Evolutionary conservation across 2,888 invertebrate species (phyloP).

Genomic region (Ormyrus nitidulus): DNA sequence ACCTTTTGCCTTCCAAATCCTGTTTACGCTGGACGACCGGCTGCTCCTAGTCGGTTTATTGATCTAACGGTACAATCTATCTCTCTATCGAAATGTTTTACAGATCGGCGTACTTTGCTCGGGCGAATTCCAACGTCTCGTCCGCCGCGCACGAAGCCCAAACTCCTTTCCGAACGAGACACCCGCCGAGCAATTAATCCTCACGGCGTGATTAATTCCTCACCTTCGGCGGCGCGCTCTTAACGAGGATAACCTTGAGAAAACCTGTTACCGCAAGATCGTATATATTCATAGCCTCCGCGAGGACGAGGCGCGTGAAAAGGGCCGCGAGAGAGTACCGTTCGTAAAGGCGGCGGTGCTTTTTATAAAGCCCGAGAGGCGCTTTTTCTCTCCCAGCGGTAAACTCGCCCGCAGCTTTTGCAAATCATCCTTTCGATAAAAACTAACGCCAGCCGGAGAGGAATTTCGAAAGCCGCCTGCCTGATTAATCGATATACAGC

Average conservation of each 20-base stretch:
- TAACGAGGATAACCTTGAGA: slow-evolving; percentile 8
- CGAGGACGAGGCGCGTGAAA: not conserved
- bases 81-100: no score
- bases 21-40: no score
- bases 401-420: no score
- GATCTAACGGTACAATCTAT: no score
- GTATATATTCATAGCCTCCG: not conserved
- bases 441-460: no score
- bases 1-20: slow-evolving; percentile 4
- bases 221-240: no score
- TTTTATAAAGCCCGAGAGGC: slow-evolving; percentile 6
- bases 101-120: no score
- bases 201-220: not conserved
- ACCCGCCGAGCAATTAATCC: not conserved
- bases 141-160: no score
- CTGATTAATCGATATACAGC: no score
- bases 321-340: not conserved
- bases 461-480: no score
- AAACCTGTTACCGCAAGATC: slow-evolving; percentile 12
- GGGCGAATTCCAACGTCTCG: no score
- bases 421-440: no score
- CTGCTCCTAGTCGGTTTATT: not conserved
- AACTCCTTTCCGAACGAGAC: not conserved
- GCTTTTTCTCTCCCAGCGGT: not conserved
- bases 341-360: not conserved